These are phyloP conservation scores for Blennius ocellaris DNA, from an alignment of 2,113 vertebrate genomes.

Conservation along the genomic window DNA sequence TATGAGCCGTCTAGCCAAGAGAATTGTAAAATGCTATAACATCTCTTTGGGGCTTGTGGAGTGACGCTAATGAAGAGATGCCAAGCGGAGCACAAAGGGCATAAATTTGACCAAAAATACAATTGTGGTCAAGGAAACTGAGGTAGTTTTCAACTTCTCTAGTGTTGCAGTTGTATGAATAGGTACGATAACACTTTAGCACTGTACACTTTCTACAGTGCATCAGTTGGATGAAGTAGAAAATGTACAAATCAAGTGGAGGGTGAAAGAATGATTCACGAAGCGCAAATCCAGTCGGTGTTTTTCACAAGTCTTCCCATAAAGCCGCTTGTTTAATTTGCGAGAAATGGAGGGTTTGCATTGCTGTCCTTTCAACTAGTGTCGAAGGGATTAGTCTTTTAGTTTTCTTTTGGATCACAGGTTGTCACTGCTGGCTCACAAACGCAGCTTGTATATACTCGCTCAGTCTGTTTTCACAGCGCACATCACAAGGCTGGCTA, in stretches of 20 bases:
- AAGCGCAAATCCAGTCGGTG: conserved; percentile 2
- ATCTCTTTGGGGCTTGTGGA: too few species aligned
- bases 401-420: conserved; percentile 23
- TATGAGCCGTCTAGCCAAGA: too few species aligned
- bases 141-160: too few species aligned
- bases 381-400: conserved; percentile 8
- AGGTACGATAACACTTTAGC: too few species aligned
- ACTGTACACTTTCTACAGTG: not conserved
- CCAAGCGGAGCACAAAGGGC: too few species aligned
- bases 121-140: too few species aligned
- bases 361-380: conserved; percentile 21
- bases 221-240: conserved; percentile 1
- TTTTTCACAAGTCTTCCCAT: not conserved
- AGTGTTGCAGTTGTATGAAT: too few species aligned
- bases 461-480: conserved; percentile 16
- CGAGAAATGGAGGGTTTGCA: conserved; percentile 1
- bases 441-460: not conserved
- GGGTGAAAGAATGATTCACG: not conserved
- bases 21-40: too few species aligned
- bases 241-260: not conserved
- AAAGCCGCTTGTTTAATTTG: conserved; percentile 1
- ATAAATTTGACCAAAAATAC: not conserved
- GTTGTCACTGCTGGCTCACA: conserved; percentile 17
- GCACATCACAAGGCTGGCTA: conserved; percentile 13
- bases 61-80: too few species aligned